Conservation (phyloP, 2,888 invertebrate genomes). For the Salticus scenicus region DNA sequence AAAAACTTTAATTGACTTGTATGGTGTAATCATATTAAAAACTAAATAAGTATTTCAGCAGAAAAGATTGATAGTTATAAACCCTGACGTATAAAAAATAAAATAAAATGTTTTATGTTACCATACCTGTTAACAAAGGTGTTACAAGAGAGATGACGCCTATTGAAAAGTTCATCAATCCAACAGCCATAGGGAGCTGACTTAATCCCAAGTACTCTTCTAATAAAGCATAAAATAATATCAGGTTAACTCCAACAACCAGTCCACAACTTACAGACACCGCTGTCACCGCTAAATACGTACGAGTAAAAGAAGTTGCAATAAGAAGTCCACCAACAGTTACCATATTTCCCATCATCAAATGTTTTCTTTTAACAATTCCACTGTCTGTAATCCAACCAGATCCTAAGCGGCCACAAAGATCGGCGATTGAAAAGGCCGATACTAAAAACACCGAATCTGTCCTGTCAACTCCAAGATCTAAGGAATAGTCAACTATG, state of each 20-base stretch:
- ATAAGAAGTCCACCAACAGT: constrained; percentile 35
- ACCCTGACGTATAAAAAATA: no score
- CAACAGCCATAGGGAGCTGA: constrained; percentile 69
- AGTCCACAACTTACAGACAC: constrained; percentile 50
- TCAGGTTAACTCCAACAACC: constrained; percentile 56
- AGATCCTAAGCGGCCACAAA: constrained; percentile 70
- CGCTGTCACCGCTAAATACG: constrained; percentile 39
- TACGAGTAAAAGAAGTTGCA: constrained; percentile 50
- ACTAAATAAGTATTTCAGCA: no score
- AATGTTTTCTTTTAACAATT: constrained; percentile 51
- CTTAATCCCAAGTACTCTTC: constrained; percentile 70
- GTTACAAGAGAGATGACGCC: constrained; percentile 67
- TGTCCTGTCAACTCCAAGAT: constrained; percentile 58
- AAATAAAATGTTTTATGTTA: no score
- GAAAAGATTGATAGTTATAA: no score
- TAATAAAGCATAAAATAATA: constrained; percentile 59
- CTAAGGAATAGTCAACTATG: constrained; percentile 70
- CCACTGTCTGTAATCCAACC: constrained; percentile 70
- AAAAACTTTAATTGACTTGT: no score
- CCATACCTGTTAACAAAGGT: constrained; percentile 69
- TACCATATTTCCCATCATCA: constrained; percentile 64
- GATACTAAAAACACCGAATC: constrained; percentile 70
- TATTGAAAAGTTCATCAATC: constrained; percentile 69
- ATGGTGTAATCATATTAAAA: no score
- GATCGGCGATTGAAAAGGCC: constrained; percentile 70